Evolutionary conservation across 2,888 invertebrate species (phyloP).

Genomic region (Volucella zonaria): DNA sequence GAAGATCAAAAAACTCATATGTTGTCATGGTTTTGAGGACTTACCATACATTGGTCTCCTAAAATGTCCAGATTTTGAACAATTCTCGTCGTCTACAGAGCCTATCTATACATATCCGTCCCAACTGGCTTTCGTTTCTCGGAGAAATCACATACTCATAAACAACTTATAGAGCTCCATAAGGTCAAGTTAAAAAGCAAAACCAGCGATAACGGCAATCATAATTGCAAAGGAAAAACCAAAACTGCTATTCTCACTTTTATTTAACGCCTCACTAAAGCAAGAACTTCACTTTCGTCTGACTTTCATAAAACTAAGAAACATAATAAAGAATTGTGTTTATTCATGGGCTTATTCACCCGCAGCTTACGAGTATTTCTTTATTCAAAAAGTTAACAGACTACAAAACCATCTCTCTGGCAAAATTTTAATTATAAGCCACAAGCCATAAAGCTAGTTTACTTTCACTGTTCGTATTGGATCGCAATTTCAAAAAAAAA

Average conservation of each 20-base stretch:
- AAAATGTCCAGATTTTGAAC: too few species aligned
- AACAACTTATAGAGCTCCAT: too few species aligned
- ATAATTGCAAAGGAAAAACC: background rate
- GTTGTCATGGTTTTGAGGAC: too few species aligned
- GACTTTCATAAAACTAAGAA: background rate
- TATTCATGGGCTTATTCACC: constrained; percentile 41
- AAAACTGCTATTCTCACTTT: background rate
- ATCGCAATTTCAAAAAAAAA: constrained; percentile 42
- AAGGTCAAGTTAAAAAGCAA: too few species aligned
- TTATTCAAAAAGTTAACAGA: constrained; percentile 39
- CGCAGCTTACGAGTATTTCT: background rate
- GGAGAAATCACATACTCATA: too few species aligned
- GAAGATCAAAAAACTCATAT: too few species aligned
- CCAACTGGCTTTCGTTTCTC: too few species aligned
- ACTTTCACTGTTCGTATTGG: constrained; percentile 57
- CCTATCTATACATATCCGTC: too few species aligned
- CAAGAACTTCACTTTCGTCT: constrained; percentile 50
- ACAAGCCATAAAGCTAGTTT: constrained; percentile 31
- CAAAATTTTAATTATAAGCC: constrained; percentile 39
- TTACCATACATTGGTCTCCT: too few species aligned
- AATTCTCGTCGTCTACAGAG: too few species aligned
- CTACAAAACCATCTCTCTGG: constrained; percentile 32
- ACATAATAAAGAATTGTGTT: constrained; percentile 35
- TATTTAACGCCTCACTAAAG: constrained; percentile 36
- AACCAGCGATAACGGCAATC: too few species aligned